Conservation (phyloP, 2,888 invertebrate species). For the Orthonychiurus folsomi region DNA sequence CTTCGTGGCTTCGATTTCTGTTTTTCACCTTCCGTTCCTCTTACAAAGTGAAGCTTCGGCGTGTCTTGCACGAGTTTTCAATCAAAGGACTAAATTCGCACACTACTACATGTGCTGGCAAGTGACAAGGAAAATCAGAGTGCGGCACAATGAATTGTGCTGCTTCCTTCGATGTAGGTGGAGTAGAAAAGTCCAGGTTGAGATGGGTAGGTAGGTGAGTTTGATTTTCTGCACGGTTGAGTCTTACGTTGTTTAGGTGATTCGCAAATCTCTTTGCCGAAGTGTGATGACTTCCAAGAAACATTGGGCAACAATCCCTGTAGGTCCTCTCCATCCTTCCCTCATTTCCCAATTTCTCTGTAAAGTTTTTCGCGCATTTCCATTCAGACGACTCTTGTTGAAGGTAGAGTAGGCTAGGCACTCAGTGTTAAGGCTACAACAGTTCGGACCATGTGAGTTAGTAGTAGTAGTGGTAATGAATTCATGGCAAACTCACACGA, state of each 20-base stretch:
- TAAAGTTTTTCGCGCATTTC: not conserved
- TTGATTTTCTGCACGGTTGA: not conserved
- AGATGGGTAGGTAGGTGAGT: not conserved
- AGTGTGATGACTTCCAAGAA: too few relatives aligned
- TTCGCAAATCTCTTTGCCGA: too few relatives aligned
- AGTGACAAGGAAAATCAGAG: too few relatives aligned
- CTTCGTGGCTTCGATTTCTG: not conserved
- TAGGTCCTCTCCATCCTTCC: too few relatives aligned
- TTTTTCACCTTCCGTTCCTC: not conserved
- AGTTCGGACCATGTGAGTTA: too few relatives aligned
- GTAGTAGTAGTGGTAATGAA: not conserved
- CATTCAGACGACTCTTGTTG: too few relatives aligned
- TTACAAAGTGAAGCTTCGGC: not conserved
- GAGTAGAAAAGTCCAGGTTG: not conserved
- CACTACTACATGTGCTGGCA: not conserved
- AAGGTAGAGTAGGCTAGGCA: too few relatives aligned
- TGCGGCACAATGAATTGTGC: too few relatives aligned
- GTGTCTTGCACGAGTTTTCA: not conserved
- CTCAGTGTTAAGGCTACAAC: too few relatives aligned
- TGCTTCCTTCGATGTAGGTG: too few relatives aligned
- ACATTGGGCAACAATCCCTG: too few relatives aligned
- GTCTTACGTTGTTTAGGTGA: not conserved
- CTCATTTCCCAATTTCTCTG: not conserved
- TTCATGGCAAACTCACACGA: not conserved
- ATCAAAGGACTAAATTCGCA: not conserved